These are phyloP conservation scores for Antigone vipio DNA, from an alignment of 2,113 vertebrate genomes.

Conservation along the genomic window DNA sequence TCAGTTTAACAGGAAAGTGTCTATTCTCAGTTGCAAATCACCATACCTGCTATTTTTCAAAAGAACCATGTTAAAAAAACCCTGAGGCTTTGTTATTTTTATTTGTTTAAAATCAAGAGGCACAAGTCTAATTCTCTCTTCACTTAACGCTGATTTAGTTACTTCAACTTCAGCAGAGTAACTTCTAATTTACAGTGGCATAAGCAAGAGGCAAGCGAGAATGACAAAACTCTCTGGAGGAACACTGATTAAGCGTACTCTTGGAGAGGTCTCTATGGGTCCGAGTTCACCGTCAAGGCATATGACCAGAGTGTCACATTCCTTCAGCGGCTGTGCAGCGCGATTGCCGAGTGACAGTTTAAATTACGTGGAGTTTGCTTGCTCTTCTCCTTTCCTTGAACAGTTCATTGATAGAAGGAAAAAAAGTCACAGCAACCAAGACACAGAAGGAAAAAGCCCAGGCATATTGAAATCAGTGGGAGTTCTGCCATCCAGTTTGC, in stretches of 20 bases:
- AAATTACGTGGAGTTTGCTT: not conserved
- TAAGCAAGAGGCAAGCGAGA: not conserved
- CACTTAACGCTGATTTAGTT: not conserved
- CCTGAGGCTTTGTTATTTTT: not conserved
- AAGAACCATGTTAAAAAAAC: not conserved
- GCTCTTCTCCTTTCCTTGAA: not conserved
- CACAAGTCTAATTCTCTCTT: not conserved
- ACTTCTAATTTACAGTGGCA: slow-evolving; percentile 12
- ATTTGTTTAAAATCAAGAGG: not conserved
- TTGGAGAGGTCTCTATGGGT: not conserved
- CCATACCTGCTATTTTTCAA: not conserved
- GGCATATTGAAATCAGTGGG: slow-evolving; percentile 1
- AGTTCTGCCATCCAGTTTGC: slow-evolving; percentile 1
- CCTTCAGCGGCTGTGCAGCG: not conserved
- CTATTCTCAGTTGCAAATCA: not conserved
- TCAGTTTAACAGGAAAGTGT: not conserved
- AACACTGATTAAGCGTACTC: not conserved
- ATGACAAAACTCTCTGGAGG: not conserved
- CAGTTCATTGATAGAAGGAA: not conserved
- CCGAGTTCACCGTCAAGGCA: not conserved
- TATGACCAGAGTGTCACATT: not conserved
- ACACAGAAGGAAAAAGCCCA: not conserved
- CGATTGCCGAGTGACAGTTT: not conserved
- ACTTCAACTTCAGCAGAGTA: not conserved
- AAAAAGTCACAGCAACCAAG: not conserved